Evolutionary conservation across 2,113 vertebrate genomes (phyloP).

Genomic region (Labeo rohita): DNA sequence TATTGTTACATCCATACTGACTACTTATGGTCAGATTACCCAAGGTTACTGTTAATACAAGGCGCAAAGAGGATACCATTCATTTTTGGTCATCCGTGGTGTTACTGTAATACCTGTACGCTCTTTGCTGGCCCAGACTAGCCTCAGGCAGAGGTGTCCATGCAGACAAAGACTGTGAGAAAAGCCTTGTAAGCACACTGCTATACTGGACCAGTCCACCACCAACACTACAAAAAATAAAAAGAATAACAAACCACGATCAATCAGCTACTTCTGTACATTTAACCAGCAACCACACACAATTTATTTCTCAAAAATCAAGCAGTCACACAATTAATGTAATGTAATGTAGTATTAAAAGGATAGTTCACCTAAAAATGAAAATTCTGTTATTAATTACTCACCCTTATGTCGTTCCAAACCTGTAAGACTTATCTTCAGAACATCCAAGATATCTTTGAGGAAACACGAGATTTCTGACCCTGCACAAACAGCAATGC

Average conservation of each 20-base stretch:
- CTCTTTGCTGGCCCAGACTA: conserved; percentile 82
- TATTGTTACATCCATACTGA: neutral
- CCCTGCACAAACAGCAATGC: too few species aligned
- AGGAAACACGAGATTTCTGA: too few species aligned
- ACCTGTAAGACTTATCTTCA: too few species aligned
- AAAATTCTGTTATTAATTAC: too few species aligned
- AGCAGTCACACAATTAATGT: neutral
- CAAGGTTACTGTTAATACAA: neutral
- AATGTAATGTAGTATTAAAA: neutral
- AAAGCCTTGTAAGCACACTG: conserved; percentile 78
- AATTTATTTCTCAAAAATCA: neutral
- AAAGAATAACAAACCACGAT: neutral
- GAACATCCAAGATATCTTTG: too few species aligned
- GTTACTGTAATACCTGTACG: conserved; percentile 80
- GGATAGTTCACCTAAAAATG: too few species aligned
- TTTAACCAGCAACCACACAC: neutral
- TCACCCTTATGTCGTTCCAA: too few species aligned
- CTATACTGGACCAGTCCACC: conserved; percentile 81
- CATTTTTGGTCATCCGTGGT: neutral
- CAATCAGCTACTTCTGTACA: neutral
- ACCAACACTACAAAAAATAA: conserved; percentile 69
- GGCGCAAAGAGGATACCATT: neutral
- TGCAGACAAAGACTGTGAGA: conserved; percentile 83
- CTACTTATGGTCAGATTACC: neutral
- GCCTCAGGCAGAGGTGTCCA: conserved; percentile 77